Evolutionary conservation across 2,888 invertebrate genomes (phyloP), one percentile per base, ranked within the genome.

Genomic region (Cantharis nigra): DNA sequence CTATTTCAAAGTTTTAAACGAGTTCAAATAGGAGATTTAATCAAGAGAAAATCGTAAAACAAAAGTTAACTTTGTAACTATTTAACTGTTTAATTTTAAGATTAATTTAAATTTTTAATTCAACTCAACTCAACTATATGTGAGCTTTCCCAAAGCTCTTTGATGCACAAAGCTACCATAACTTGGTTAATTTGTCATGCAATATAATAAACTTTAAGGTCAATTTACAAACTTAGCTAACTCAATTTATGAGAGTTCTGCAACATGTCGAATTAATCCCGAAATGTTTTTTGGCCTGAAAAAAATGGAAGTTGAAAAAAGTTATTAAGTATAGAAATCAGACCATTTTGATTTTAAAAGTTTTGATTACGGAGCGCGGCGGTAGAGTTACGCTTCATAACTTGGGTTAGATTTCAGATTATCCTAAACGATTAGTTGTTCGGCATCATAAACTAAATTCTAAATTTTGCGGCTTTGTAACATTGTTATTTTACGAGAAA

Each of bases 381-480:
- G n/a, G 49, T 49, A 49, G n/a, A 49, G 49, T 49, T 49, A 49
- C 49, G 49, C 49, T n/a, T 49, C 49, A n/a, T 49, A 49, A 49
- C 49, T 49, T 49, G 49, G 49, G 49, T 49, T 49, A 49, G 49
- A 49, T 49, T 49, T 49, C 5, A n/a, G 49, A 49, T 49, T 49
- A 74, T 75, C 69, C 69, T 67, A 75, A 71, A 70, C 63, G 63
- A 64, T 74, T 69, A 70, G 70, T 23, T 64, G 70, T 74, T 16
- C 23, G 64, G 63, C 67, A 49, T 71, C 69, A 75, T 75, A 75
- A 75, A 75, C 75, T 71, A 75, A 67, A 23, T 75, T 75, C 69
- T 69, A 67, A 75, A 75, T 75, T 75, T 71, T 75, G 75, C 63
- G 75, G 75, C 65, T 67, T 71, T 75, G 69, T 62, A 75, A 71